A percentile compares a stretch with the other conserved stretches of the same genome.
Conservation (phyloP, 2,113 vertebrate genomes). For the Asarcornis scutulata region DNA sequence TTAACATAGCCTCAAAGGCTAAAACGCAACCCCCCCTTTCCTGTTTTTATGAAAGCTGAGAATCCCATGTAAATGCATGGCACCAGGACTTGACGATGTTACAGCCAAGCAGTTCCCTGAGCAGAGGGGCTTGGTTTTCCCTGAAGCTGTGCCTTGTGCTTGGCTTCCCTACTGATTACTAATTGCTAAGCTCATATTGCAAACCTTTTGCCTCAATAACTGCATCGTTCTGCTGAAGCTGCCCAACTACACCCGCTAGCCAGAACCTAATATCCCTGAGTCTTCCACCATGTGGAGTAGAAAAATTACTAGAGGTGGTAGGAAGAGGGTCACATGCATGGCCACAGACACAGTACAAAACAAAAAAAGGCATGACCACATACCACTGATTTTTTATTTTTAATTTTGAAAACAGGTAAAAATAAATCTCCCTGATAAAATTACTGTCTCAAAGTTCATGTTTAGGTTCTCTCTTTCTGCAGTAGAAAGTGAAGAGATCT, state of each 20-base stretch:
- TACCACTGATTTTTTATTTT: background rate
- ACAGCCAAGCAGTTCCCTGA: background rate
- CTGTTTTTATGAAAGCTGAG: background rate
- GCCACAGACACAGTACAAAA: background rate
- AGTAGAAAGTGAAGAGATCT: background rate
- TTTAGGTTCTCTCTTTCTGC: background rate
- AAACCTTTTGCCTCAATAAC: background rate
- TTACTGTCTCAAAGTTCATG: background rate
- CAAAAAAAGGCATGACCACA: background rate
- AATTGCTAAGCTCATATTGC: background rate
- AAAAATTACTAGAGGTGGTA: background rate
- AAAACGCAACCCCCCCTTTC: background rate
- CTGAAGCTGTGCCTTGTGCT: background rate
- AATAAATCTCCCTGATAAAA: background rate
- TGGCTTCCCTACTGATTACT: background rate
- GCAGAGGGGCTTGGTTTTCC: background rate
- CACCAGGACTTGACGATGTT: background rate
- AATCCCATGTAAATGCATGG: background rate
- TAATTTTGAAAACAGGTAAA: background rate
- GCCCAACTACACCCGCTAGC: background rate
- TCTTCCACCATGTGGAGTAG: background rate
- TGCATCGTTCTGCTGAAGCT: background rate
- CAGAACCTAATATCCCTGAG: background rate
- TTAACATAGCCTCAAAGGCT: background rate
- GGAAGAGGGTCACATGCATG: accelerated